Base-by-base conservation (phyloP, 2,888 invertebrate genomes). In the Seira ritae region DNA sequence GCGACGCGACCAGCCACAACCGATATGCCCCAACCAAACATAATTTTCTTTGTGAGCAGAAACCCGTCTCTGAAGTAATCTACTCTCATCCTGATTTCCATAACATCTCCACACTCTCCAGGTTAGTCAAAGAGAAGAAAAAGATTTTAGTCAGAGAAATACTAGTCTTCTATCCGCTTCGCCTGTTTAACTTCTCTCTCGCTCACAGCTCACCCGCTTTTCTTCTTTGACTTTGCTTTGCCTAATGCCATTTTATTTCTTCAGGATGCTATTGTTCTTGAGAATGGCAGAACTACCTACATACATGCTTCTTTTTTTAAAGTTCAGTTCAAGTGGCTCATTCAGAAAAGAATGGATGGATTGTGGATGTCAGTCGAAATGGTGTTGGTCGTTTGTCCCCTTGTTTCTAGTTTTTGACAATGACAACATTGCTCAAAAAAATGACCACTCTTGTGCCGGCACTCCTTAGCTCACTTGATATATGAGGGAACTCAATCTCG, bases 11-110 rank as follows among this genome's bases (percentile, higher is more conserved):
- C 20, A 93, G 91, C 50, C 94, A 94, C 90, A 93, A 94, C 89
- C 91, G 91, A 2, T 92, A 92, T 84, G 93, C 94, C 0, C 94
- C 94, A 0, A 94, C 94, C 22, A 94, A 93, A 90, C 94, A 94
- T 85, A 94, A 94, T 90, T 91, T 93, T 42, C 91, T 94, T 22
- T 94, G 94, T 89, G 91, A 92, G 78, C 91, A 93, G 24, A 91
- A 92, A 66, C 93, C 93, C 89, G 92, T 93, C 1, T 91, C 93
- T 89, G 93, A 93, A 83, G 92, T 94, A 20, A 93, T 94, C 77
- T 90, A 92, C 24, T 91, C 91, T 80, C 93, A 93, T 89, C 87
- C 90, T 0, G 94, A 94, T 89, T 93, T 94, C 88, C 80, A 83
- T 60, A 87, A 84, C 73, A 66, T 42, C 37, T 77, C 80, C 42